Base-by-base conservation (phyloP, 2,113 vertebrate species). In the Nothobranchius furzeri region DNA sequence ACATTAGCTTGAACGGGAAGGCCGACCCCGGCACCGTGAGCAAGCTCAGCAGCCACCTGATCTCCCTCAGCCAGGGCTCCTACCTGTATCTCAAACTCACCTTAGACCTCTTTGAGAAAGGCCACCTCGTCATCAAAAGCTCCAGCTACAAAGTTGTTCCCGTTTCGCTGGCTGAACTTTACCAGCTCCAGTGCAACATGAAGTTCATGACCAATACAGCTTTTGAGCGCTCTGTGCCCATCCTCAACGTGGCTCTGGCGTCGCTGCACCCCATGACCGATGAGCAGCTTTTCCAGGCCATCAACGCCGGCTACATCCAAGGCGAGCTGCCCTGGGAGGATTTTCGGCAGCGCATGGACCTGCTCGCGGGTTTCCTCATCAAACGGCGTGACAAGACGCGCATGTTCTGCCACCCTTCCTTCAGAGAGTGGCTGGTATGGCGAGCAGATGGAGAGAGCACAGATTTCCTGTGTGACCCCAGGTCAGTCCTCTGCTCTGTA, bases 331-430 rank as follows among this genome's bases (percentile, higher is more conserved):
- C 76, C 0, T 98, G 96, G 97, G 96, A 98, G 58, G 97, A 99
- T 89, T 99, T 99, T 82, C 95, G 93, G 69, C 96, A 98, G 64
- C 94, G 96, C 78, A 95, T 99, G 95, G 97, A 99, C 14, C 68
- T 91, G 50, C 95, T 99, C 42, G 97, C 98, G 0, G 93, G 94
- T 83, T 98, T 99, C 73, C 94, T 99, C 76, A 93, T 98, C 77
- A 95, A 94, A 73, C 91, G 98, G 47, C 89, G 98, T 57, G 98
- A 99, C 90, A 98, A 96, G 87, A 99, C 96, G 0, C 96, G 98
- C 2, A 99, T 99, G 98, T 99, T 99, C 84, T 99, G 96, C 88
- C 98, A 99, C 64, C 97, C 98, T 0, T 99, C 98, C 77, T 99
- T 99, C 90, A 92, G 97, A 70, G 98, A 99, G 64, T 99, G 98